Evolutionary conservation across 2,888 invertebrate genomes (phyloP).

Genomic region (Protonemura montana): DNA sequence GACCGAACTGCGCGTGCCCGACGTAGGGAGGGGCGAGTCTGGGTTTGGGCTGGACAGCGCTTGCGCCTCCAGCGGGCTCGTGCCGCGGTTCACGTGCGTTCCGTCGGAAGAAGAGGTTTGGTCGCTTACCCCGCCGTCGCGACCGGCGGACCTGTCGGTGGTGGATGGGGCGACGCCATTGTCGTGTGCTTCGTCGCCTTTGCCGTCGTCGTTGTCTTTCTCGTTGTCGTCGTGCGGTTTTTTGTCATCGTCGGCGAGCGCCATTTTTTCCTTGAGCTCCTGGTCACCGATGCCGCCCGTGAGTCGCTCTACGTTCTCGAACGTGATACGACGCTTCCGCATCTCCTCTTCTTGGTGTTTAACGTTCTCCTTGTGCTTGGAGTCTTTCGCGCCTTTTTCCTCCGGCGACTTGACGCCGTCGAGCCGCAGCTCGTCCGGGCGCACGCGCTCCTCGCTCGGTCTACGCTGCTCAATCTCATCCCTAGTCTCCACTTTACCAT

Average conservation of each 20-base stretch:
- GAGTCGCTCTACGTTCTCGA: conserved; percentile 52
- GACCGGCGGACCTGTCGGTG: not conserved
- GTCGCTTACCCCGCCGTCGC: conserved; percentile 20
- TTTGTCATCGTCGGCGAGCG: conserved; percentile 39
- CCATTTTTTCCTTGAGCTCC: conserved; percentile 60
- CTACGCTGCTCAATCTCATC: conserved; percentile 49
- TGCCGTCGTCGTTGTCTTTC: conserved; percentile 54
- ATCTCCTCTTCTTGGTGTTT: conserved; percentile 47
- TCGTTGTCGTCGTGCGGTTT: conserved; percentile 50
- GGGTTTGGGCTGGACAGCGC: conserved; percentile 50
- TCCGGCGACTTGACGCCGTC: conserved; percentile 50
- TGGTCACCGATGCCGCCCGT: conserved; percentile 56
- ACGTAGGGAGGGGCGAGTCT: conserved; percentile 33
- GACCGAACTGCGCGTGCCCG: conserved; percentile 27
- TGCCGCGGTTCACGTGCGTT: conserved; percentile 56
- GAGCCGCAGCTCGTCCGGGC: conserved; percentile 47
- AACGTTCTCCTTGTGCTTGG: conserved; percentile 53
- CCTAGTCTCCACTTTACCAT: conserved; percentile 54
- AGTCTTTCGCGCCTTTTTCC: conserved; percentile 54
- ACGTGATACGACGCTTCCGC: conserved; percentile 42
- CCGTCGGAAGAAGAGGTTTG: conserved; percentile 37
- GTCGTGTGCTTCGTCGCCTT: conserved; percentile 53
- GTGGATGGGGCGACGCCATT: not conserved
- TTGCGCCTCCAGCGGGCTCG: conserved; percentile 59
- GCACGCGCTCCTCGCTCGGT: conserved; percentile 48